Evolutionary conservation across 2,888 invertebrate species (phyloP), one percentile per base, ranked within the genome.

Genomic region (Ophion costatus): DNA sequence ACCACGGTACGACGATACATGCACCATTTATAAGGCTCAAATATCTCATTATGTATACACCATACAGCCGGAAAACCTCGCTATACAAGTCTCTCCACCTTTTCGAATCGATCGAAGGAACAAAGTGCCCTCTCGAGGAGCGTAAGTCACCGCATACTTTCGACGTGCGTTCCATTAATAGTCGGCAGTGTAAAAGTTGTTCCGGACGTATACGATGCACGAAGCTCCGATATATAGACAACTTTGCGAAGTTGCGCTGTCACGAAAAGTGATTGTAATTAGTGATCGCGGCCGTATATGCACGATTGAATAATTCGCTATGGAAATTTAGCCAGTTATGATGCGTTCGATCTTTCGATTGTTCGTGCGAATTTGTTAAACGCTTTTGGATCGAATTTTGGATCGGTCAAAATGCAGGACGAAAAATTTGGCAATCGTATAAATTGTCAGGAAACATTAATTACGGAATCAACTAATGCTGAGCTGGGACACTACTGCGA

Each of bases 101-200:
- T 70, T 51, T 57, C 57, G 45, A 70, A 84, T 84, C 84, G 81
- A 84, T 84, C 78, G 64, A 51, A 78, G 70, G 33, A 24, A 64
- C 64, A 42, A 73, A 73, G 57, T 22, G 20, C 56, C 51, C 42
- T 61, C 67, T 78, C 51, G 78, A 64, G 17, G 51, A 17, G 51
- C 17, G 51, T 59, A 75, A 84, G 75, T 82, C 84, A 74, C 70
- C 75, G 64, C 74, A 75, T 74, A 78, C 78, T 70, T 69, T 83
- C 69, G 42, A 70, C 63, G 59, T 70, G 79, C 69, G 75, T 83
- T 79, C 51, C 51, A 83, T 83, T 79, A 79, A 83, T 83, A 51
- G 64, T 57, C 42, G 22, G 17, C 17, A 75, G 45, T 42, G 71
- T 57, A 42, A 51, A 66, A 73, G 22, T 56, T 80, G 29, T 33